phyloP scores from a whole-genome alignment of 2,797 vertebrate species.

The Sebastes reedi region DNA sequence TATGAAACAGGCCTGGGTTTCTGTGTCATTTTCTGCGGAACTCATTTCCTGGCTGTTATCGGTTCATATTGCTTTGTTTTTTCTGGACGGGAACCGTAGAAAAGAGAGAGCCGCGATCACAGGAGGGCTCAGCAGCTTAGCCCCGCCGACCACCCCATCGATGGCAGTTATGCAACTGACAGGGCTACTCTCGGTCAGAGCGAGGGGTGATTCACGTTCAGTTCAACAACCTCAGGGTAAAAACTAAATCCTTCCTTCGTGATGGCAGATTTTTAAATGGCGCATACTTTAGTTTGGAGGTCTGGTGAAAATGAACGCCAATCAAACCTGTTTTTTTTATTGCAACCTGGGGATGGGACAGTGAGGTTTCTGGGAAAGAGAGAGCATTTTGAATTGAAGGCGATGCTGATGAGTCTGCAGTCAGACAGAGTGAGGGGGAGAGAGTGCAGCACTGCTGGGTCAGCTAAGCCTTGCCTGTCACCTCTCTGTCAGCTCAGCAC shows the following conservation, averaged over 20 bases:
- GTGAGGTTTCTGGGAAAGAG: constrained; percentile 12
- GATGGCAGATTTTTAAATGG: background rate
- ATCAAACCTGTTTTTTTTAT: background rate
- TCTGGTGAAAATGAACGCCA: background rate
- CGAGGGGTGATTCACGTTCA: constrained; percentile 46
- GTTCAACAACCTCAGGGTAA: constrained; percentile 8
- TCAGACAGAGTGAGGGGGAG: constrained; percentile 58
- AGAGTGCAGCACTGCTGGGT: constrained; percentile 76
- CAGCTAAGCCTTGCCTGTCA: constrained; percentile 80
- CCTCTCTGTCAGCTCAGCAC: constrained; percentile 84
- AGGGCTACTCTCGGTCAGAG: constrained; percentile 61
- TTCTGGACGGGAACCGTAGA: constrained; percentile 48
- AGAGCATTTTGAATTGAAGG: constrained; percentile 41
- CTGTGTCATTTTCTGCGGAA: constrained; percentile 51
- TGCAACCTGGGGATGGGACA: background rate
- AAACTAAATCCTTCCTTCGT: constrained; percentile 3
- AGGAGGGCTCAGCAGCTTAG: constrained; percentile 62
- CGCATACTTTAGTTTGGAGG: background rate
- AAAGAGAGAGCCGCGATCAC: constrained; percentile 53
- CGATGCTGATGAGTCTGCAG: constrained; percentile 68
- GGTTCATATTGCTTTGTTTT: constrained; percentile 74
- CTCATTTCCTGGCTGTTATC: constrained; percentile 80
- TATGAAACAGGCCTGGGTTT: constrained; percentile 63
- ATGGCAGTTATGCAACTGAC: constrained; percentile 59
- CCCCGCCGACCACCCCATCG: constrained; percentile 47